Evolutionary conservation across 1,140 invertebrate genomes (phyloP), one percentile per base, ranked within the genome.

Genomic region (Octopus sinensis): DNA sequence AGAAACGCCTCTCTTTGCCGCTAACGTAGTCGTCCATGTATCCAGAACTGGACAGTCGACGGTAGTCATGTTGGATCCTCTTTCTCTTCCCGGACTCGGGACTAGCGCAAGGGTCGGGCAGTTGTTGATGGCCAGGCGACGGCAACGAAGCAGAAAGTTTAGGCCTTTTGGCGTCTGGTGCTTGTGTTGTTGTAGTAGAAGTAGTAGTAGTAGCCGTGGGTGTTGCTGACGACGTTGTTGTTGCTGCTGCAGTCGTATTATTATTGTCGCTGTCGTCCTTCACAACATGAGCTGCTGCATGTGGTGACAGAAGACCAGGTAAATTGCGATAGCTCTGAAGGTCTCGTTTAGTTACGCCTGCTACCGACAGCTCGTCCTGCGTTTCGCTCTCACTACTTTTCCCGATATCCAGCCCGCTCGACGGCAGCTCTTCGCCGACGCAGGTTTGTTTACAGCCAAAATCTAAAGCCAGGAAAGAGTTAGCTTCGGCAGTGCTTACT

Each of bases 1-100:
- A 86, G 83, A 88, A 89, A 56, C 87, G 82, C 56, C 86, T 85
- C 79, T 88, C 87, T 54, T 86, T 85, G 54, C 87, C 85, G 71
- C 83, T 84, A 77, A 87, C 87, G 83, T 90, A 89, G 83, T 88
- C 89, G 83, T 89, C 89, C 52, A 89, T 82, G 81, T 89, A 89
- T 62, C 89, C 88, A 77, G 89, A 89, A 81, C 88, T 90, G 71
- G 89, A 90, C 68, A 90, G 81, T 43, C 87, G 84, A 80, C 87
- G 83, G 82, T 89, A 89, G 83, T 89, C 89, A 83, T 87, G 88
- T 12, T 88, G 89, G 54, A 87, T 86, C 54, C 89, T 83, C 53
- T 82, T 80, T 52, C 89, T 81, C 84, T 90, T 90, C 1, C 86
- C 86, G 6, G 85, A 86, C 52, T 90, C 89, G 10, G 87, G 86